Evolutionary conservation across 2,113 vertebrate species (phyloP).

Genomic region (Syrmaticus mikado): DNA sequence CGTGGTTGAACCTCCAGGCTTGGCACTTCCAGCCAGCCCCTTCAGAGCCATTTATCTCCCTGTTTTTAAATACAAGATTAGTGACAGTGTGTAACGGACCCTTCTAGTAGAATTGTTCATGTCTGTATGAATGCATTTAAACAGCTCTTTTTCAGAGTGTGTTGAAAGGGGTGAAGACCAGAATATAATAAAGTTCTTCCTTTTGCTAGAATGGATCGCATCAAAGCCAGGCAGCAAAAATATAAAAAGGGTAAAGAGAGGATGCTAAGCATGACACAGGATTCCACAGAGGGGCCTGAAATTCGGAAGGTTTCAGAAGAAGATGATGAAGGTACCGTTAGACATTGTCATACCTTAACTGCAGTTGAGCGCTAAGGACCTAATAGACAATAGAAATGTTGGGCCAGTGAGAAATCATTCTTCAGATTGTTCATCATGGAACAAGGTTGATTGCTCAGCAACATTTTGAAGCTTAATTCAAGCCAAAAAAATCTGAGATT

Average conservation of each 20-base stretch:
- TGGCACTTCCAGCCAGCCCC: neutral
- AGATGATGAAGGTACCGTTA: constrained; percentile 87
- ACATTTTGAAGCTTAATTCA: neutral
- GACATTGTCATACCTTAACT: neutral
- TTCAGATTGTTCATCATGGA: neutral
- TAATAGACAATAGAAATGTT: neutral
- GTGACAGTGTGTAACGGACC: neutral
- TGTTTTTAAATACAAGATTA: neutral
- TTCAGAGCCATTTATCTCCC: neutral
- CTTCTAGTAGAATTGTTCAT: neutral
- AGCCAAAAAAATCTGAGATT: neutral
- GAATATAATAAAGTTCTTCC: neutral
- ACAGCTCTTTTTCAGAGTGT: neutral
- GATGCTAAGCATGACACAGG: constrained; percentile 91
- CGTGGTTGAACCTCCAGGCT: neutral
- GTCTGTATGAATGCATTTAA: neutral
- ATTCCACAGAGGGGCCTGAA: constrained; percentile 87
- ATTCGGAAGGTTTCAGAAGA: constrained; percentile 83
- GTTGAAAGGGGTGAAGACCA: neutral
- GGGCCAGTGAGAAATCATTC: neutral
- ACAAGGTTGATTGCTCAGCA: neutral
- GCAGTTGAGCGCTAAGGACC: neutral
- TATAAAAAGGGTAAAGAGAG: constrained; percentile 98
- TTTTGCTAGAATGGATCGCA: constrained; percentile 93
- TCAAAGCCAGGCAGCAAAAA: constrained; percentile 97